Evolutionary conservation across 1,140 invertebrate species (phyloP).

Genomic region (Halyomorpha halys): DNA sequence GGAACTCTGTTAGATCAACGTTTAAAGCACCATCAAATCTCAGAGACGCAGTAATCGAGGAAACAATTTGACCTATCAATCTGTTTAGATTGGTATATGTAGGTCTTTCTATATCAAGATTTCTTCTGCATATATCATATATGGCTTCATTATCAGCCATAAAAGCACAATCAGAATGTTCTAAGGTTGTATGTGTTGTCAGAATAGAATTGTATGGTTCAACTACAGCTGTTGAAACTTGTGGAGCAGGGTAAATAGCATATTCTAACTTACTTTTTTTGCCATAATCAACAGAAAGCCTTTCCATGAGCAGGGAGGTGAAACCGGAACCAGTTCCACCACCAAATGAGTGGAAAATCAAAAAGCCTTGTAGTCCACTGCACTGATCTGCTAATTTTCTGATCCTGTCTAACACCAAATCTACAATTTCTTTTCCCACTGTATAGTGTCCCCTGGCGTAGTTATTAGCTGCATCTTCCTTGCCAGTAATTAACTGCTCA

Average conservation of each 20-base stretch:
- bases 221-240: conserved; percentile 71
- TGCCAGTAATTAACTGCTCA: conserved; percentile 51
- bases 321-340: conserved; percentile 77
- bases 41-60: conserved; percentile 76
- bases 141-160: conserved; percentile 88
- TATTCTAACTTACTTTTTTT: conserved; percentile 62
- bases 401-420: conserved; percentile 63
- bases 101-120: conserved; percentile 76
- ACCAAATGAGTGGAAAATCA: conserved; percentile 81
- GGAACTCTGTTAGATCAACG: conserved; percentile 83
- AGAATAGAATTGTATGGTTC: conserved; percentile 83
- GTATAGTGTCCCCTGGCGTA: conserved; percentile 82
- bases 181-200: conserved; percentile 65
- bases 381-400: conserved; percentile 75
- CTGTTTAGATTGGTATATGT: conserved; percentile 70
- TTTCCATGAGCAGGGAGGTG: conserved; percentile 55
- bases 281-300: conserved; percentile 54
- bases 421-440: conserved; percentile 79
- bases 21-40: conserved; percentile 84
- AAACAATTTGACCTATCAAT: conserved; percentile 75
- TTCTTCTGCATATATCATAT: conserved; percentile 81
- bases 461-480: conserved; percentile 68
- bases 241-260: conserved; percentile 56
- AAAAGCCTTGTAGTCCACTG: conserved; percentile 66
- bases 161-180: conserved; percentile 78